Conservation (phyloP, 2,113 vertebrate genomes). For the Nymphicus hollandicus region DNA sequence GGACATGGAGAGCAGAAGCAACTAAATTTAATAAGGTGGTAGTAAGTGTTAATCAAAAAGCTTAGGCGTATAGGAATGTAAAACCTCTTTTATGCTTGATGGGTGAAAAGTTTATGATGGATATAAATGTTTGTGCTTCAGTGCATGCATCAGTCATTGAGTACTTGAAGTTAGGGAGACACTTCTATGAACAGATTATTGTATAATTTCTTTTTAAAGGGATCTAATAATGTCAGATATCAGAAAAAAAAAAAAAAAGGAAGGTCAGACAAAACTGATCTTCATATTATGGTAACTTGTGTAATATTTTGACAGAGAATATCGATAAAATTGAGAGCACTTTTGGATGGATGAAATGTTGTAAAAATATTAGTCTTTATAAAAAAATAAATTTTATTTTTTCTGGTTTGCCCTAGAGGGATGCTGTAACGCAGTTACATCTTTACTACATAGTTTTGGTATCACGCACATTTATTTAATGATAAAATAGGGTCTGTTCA, state of each 20-base stretch:
- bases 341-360: neutral
- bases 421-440: neutral
- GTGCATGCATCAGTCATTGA: neutral
- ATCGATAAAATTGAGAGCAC: neutral
- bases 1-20: neutral
- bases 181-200: neutral
- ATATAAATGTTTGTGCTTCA: neutral
- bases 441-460: neutral
- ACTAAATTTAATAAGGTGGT: neutral
- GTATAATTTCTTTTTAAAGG: neutral
- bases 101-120: neutral
- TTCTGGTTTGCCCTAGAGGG: neutral
- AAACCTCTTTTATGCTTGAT: neutral
- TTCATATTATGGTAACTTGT: neutral
- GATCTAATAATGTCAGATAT: neutral
- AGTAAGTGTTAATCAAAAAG: neutral
- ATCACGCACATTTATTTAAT: neutral
- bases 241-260: neutral
- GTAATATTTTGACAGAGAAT: neutral
- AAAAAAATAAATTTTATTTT: rapidly evolving
- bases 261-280: neutral
- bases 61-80: neutral
- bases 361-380: rapidly evolving
- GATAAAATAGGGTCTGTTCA: neutral
- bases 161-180: neutral